phyloP scores from a whole-genome alignment of 2,888 invertebrate species.

The Agrochola litura region DNA sequence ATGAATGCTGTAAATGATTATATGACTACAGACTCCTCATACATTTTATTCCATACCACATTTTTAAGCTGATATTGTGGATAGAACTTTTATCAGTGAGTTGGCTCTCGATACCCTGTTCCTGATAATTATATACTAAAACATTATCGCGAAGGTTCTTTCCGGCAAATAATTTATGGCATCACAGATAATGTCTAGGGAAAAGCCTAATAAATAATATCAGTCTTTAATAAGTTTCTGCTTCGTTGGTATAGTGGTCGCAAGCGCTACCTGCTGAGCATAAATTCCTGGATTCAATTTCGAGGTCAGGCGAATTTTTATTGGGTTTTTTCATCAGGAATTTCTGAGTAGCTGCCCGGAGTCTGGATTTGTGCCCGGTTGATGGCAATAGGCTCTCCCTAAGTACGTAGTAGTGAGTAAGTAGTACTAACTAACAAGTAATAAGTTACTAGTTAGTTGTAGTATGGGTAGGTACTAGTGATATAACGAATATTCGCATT shows the following conservation, averaged over 20 bases:
- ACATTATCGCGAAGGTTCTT: background rate
- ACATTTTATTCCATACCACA: background rate
- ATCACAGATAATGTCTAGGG: background rate
- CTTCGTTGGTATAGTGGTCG: background rate
- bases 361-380: background rate
- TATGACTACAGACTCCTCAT: no score
- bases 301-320: no score
- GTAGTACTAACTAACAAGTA: no score
- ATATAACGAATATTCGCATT: no score
- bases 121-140: background rate
- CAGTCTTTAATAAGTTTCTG: background rate
- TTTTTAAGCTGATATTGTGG: background rate
- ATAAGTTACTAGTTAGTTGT: no score
- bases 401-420: no score
- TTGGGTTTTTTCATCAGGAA: no score
- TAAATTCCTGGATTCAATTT: background rate
- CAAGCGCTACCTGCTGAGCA: background rate
- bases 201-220: slow-evolving; percentile 13
- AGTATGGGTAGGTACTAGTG: no score
- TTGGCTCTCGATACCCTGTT: background rate
- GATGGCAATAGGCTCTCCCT: no score
- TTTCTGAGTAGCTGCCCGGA: background rate
- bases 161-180: slow-evolving; percentile 7
- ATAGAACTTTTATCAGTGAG: background rate
- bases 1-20: no score